phyloP scores from a whole-genome alignment of 2,888 invertebrate genomes.

The Timema cristinae region DNA sequence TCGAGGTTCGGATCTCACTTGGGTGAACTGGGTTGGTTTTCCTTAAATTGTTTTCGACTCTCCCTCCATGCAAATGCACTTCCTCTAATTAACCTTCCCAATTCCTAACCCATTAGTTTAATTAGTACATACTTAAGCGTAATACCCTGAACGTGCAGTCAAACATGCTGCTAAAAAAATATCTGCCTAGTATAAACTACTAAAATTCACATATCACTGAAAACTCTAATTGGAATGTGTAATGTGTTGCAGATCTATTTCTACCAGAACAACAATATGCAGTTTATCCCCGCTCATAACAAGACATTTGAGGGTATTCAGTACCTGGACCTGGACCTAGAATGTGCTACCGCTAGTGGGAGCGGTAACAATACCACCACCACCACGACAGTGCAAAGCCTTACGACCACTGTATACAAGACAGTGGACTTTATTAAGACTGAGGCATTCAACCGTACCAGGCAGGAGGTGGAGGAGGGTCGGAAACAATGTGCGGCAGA shows the following conservation, averaged over 20 bases:
- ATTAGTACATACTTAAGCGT: no score
- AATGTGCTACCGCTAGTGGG: slow-evolving; percentile 45
- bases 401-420: slow-evolving; percentile 68
- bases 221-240: slow-evolving; percentile 2
- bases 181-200: no score
- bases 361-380: slow-evolving; percentile 26
- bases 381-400: slow-evolving; percentile 35
- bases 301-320: slow-evolving; percentile 51
- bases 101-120: no score
- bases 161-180: no score
- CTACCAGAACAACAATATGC: slow-evolving; percentile 42
- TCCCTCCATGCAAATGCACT: no score
- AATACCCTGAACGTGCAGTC: no score
- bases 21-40: no score
- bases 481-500: slow-evolving; percentile 47
- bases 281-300: slow-evolving; percentile 38
- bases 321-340: slow-evolving; percentile 83
- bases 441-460: slow-evolving; percentile 83
- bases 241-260: slow-evolving; percentile 43
- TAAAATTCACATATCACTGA: no score
- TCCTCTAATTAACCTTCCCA: no score
- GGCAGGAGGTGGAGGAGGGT: slow-evolving; percentile 72
- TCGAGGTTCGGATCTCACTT: no score
- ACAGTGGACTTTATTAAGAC: slow-evolving; percentile 93
- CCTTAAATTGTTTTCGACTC: no score